Conservation (phyloP, 2,797 vertebrate species). For the Gymnoscopelus microlampas region DNA sequence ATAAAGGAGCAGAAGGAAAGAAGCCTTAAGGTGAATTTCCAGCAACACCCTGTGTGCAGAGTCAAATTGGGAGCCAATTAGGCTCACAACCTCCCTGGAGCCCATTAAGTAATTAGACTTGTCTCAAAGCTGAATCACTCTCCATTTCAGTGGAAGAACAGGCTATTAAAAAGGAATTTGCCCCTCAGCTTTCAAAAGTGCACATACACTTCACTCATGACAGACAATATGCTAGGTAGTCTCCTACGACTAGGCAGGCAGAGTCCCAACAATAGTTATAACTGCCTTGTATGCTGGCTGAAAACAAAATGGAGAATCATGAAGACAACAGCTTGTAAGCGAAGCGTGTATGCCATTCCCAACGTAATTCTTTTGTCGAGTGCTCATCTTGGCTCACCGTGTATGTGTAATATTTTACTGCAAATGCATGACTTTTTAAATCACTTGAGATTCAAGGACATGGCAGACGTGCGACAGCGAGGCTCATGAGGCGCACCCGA, state of each 20-base stretch:
- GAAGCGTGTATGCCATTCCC: too few species aligned
- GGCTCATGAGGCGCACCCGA: too few species aligned
- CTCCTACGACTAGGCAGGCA: neutral
- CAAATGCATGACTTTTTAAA: too few species aligned
- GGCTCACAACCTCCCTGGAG: conserved; percentile 31
- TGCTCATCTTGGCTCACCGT: too few species aligned
- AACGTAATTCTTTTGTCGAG: too few species aligned
- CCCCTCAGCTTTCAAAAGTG: conserved; percentile 17
- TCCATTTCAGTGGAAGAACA: neutral
- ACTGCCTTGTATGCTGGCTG: neutral
- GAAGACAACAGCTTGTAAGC: neutral
- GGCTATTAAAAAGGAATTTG: conserved; percentile 2
- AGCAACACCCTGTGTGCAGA: conserved; percentile 6
- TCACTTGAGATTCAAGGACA: too few species aligned
- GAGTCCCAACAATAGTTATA: neutral
- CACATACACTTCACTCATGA: neutral
- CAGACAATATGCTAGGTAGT: conserved; percentile 3
- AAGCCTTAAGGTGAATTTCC: conserved; percentile 17
- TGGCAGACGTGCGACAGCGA: too few species aligned
- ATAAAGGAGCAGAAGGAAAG: conserved; percentile 28
- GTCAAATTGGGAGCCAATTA: conserved; percentile 47
- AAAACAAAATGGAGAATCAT: neutral
- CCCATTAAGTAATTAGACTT: conserved; percentile 17
- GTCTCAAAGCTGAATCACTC: conserved; percentile 16
- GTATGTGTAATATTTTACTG: too few species aligned